Conservation (phyloP, 2,797 vertebrate genomes). For the Borostomias antarcticus region DNA sequence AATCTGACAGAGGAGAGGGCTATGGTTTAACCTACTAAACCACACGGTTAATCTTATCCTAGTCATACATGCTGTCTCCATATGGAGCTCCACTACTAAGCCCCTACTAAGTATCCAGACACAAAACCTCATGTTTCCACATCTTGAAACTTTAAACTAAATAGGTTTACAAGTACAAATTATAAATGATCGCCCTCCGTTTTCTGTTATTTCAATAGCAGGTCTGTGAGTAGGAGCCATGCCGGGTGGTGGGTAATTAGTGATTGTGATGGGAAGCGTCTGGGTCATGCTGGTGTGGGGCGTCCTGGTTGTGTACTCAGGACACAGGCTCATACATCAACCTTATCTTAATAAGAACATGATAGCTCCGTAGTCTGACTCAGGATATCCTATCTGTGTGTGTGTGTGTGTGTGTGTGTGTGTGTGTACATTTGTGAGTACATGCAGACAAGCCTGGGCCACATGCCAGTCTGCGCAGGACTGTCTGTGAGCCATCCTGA, state of each 20-base stretch:
- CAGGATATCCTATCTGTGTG: constrained; percentile 9
- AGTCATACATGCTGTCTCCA: neutral
- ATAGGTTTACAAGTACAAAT: neutral
- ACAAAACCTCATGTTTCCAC: neutral
- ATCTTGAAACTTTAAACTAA: neutral
- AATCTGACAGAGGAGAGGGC: too few species aligned
- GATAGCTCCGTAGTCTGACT: constrained; percentile 8
- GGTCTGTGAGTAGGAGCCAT: neutral
- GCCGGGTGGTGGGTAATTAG: neutral
- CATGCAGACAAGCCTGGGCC: neutral
- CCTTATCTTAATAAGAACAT: constrained; percentile 10
- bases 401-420: constrained; percentile 8
- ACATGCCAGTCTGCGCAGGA: neutral
- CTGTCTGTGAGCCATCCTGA: neutral
- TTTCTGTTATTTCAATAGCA: neutral
- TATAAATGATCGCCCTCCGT: too few species aligned
- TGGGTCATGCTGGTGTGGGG: neutral
- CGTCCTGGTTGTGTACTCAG: neutral
- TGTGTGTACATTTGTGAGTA: neutral
- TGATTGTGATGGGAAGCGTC: neutral
- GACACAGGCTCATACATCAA: constrained; percentile 1
- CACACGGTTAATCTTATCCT: neutral
- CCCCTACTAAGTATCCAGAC: neutral
- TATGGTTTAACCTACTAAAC: neutral
- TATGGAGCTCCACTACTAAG: neutral